Base-by-base conservation (phyloP, 2,888 invertebrate species). In the Ischnura elegans region DNA sequence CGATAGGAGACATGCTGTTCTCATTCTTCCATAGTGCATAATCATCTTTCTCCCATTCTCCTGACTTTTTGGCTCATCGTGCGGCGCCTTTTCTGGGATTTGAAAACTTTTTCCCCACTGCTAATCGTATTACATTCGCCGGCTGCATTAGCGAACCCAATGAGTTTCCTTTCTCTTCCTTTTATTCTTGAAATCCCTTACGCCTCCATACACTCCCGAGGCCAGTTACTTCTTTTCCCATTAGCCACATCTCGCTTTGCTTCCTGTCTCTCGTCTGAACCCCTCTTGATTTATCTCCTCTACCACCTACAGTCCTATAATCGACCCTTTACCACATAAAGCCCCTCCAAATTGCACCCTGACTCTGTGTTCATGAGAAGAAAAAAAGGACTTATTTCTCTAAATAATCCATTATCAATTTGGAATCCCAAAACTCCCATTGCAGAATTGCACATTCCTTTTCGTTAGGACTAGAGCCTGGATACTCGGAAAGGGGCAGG, bases 381-480 rank as follows among this genome's bases (percentile, higher is more conserved):
- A 76, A 8, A 13, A 76, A 16, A 76, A 66, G 29, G 66, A 25
- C 25, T 61, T 66, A 3, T 61, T 76, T 36, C 36, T 76, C 36
- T 76, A 2, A 29, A 76, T 36, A 76, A 36, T 76, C 36, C 29
- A 76, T 76, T 36, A 76, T 76, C 36, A 36, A n/a, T n/a, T n/a
- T n/a, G n/a, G n/a, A n/a, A 76, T 36, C 76, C 76, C 76, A 76
- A 76, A 76, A 76, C 76, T 76, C 76, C n/a, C 76, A 76, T 76
- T 36, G n/a, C n/a, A n/a, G n/a, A n/a, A n/a, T n/a, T n/a, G n/a
- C n/a, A n/a, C n/a, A n/a, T n/a, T n/a, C n/a, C n/a, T n/a, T n/a
- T n/a, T n/a, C n/a, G n/a, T n/a, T n/a, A n/a, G n/a, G n/a, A n/a
- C n/a, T n/a, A n/a, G n/a, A n/a, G n/a, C n/a, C n/a, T n/a, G n/a